Base-by-base conservation (phyloP, 1,140 invertebrate genomes). In the Habropoda laboriosa region DNA sequence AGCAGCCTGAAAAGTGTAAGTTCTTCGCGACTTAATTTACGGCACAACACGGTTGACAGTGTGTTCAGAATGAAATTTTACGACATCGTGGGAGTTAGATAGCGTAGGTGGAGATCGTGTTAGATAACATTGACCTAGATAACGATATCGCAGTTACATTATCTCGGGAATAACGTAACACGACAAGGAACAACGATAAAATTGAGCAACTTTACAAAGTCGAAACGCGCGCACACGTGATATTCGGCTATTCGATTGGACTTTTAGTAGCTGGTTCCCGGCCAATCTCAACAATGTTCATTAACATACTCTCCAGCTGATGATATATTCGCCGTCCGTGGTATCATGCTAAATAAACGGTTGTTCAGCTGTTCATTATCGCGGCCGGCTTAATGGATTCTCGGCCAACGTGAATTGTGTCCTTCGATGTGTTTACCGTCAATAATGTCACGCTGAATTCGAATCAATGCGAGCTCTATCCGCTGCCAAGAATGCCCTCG, bases 371-470 rank as follows among this genome's bases (percentile, higher is more conserved):
- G 64, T 35, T 67, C 45, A 51, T 68, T 51, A 68, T 68, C 47
- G 30, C n/a, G 45, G 21, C 2, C 16, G 8, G 24, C 12, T 30
- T 47, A 47, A 64, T 63, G 60, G 60, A 63, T 47, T 30, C 64
- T 21, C 32, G 27, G 64, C 30, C 45, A 68, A 68, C 61, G 24
- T 12, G 61, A 47, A 64, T 35, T 24, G 30, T 35, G 64, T 51
- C 64, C 64, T 68, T 68, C 64, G 45, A 13, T 24, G 6, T 67
- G 47, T 67, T 67, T 67, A 67, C 47, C 64, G 32, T 32, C 47
- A 67, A 49, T 51, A 49, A 68, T 49, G n/a, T 67, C 64, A 16
- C 30, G 27, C 7, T 13, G 45, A 67, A 51, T 35, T 47, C n/a
- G 45, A 35, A 51, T 68, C 47, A 51, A 24, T 16, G 30, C 32